Conservation (phyloP, 2,797 vertebrate species). For the Agapornis canus region DNA sequence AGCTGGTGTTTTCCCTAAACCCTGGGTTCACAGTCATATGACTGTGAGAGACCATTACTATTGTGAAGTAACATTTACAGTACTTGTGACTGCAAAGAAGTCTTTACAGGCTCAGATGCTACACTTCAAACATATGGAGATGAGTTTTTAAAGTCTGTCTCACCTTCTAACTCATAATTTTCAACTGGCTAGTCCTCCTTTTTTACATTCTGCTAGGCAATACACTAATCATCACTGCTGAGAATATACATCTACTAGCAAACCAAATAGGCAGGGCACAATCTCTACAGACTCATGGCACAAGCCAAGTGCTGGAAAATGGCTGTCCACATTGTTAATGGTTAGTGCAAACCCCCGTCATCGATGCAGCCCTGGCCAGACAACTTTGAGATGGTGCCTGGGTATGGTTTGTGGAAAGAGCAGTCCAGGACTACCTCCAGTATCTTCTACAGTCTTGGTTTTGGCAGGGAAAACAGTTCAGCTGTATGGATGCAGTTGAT, state of each 20-base stretch:
- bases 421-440: not conserved
- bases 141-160: fast-evolving
- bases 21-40: constrained; percentile 17
- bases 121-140: not conserved
- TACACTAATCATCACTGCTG: not conserved
- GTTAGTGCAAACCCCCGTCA: not conserved
- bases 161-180: not conserved
- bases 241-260: not conserved
- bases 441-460: not conserved
- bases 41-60: not conserved
- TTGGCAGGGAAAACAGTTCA: not conserved
- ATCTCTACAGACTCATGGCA: not conserved
- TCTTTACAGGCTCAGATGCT: not conserved
- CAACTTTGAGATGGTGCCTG: not conserved
- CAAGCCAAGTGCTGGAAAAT: not conserved
- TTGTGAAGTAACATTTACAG: not conserved
- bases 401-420: not conserved
- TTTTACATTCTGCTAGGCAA: not conserved
- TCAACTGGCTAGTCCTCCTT: not conserved
- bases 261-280: not conserved
- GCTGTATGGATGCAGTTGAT: not conserved
- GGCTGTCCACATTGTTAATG: not conserved
- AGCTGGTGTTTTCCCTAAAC: not conserved
- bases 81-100: not conserved
- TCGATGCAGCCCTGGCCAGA: not conserved